Evolutionary conservation across 2,797 vertebrate species (phyloP), one percentile per base, ranked within the genome.

Genomic region (Zenarchopterus dispar): DNA sequence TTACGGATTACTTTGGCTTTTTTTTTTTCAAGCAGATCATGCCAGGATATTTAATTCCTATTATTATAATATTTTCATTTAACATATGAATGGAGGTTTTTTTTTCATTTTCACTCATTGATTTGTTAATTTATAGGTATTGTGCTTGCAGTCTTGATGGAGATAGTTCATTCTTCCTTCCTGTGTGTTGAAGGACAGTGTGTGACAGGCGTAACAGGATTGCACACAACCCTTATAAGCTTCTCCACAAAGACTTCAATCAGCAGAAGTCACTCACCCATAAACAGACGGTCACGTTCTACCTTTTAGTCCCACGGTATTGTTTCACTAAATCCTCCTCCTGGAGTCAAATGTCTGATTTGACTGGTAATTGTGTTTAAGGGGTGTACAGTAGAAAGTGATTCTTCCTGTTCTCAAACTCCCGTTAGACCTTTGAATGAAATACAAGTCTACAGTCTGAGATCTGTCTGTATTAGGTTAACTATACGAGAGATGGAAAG

Each of bases 211-310:
- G 58, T 78, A 82, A 85, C 64, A 2, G 70, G 76, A 87, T 88
- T 58, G 36, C 67, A 74, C 53, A 61, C 58, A 62, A 88, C 86
- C 86, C 86, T 86, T 75, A 84, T 86, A 79, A 90, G 81, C 83
- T 83, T 70, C 60, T 79, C 66, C 72, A 56, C 78, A 84, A 78
- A 88, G 62, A 80, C 80, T 70, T 80, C 86, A 87, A 81, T 87
- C 87, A 84, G 59, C 46, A 62, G 42, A 51, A 83, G 65, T 64
- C 76, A 72, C 52, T 67, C 23, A 26, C 73, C 73, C 71, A 72
- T 77, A 83, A 88, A 88, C 73, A 79, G 75, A 70, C 49, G 51
- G 78, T 78, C 78, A 85, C 74, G 78, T 28, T 82, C 57, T 18
- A 46, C 58, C 57, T 59, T 44, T 75, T 65, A 78, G 62, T 81